Percentiles rank a stretch among this genome's conserved stretches.
Evolutionary conservation across 2,797 vertebrate species (phyloP).

Genomic region (Schizothorax lantsangensis): DNA sequence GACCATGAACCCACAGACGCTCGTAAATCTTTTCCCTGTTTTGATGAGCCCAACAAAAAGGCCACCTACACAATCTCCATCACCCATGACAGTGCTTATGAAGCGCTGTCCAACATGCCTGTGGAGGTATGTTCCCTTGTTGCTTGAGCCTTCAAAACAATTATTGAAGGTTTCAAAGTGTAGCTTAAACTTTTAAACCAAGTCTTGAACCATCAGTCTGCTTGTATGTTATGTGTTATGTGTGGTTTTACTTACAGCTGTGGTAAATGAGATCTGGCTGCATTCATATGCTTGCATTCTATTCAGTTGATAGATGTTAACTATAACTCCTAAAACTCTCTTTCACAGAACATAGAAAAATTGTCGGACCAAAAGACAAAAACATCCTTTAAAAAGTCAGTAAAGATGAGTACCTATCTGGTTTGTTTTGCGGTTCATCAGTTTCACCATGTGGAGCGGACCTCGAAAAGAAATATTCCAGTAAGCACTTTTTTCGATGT

Average conservation of each 20-base stretch:
- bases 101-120: constrained; percentile 94
- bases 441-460: constrained; percentile 71
- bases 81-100: constrained; percentile 75
- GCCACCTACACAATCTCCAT: constrained; percentile 91
- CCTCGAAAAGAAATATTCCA: constrained; percentile 76
- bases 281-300: background rate
- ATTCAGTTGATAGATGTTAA: background rate
- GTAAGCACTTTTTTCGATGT: constrained; percentile 78
- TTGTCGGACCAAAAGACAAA: constrained; percentile 68
- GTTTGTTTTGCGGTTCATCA: constrained; percentile 97
- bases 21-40: constrained; percentile 96
- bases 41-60: constrained; percentile 98
- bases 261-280: background rate
- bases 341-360: constrained; percentile 58
- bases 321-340: constrained; percentile 14
- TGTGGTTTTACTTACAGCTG: background rate
- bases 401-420: constrained; percentile 97
- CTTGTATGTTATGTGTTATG: background rate
- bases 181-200: background rate
- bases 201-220: background rate
- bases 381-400: constrained; percentile 85
- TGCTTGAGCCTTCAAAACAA: background rate
- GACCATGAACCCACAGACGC: constrained; percentile 98
- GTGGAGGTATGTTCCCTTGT: constrained; percentile 75
- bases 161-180: background rate